phyloP scores from a whole-genome alignment of 2,113 vertebrate species.

The Copsychus sechellarum region DNA sequence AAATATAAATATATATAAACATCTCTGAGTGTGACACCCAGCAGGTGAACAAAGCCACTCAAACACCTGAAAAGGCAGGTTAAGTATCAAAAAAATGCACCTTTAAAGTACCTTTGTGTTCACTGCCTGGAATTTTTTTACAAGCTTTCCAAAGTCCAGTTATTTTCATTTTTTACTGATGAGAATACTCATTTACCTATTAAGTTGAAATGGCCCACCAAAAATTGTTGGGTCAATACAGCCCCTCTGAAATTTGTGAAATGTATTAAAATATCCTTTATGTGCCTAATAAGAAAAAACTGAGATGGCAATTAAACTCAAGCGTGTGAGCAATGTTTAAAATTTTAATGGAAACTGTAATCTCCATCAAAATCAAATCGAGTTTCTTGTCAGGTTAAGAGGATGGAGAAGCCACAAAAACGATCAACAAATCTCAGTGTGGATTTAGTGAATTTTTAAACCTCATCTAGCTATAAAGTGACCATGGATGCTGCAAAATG shows the following conservation, averaged over 20 bases:
- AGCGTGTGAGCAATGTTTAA: not conserved
- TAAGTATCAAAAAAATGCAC: not conserved
- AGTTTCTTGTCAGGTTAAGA: not conserved
- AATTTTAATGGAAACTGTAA: not conserved
- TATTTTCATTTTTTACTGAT: not conserved
- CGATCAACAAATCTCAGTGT: not conserved
- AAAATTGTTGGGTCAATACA: not conserved
- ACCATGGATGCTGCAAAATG: not conserved
- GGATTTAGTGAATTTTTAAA: not conserved
- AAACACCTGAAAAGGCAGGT: not conserved
- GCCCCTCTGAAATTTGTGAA: not conserved
- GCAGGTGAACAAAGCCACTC: not conserved
- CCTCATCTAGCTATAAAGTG: not conserved
- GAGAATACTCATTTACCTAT: not conserved
- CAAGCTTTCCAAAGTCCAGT: not conserved
- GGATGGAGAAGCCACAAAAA: not conserved
- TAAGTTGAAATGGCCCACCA: not conserved
- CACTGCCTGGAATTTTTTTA: not conserved
- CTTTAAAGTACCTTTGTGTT: not conserved
- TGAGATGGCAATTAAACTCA: not conserved
- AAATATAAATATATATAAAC: no score
- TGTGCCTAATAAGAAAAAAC: not conserved
- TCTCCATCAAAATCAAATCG: not conserved
- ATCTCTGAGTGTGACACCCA: not conserved
- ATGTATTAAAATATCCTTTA: not conserved